Base-by-base conservation (phyloP, 2,888 invertebrate species). In the Alsophila aescularia region DNA sequence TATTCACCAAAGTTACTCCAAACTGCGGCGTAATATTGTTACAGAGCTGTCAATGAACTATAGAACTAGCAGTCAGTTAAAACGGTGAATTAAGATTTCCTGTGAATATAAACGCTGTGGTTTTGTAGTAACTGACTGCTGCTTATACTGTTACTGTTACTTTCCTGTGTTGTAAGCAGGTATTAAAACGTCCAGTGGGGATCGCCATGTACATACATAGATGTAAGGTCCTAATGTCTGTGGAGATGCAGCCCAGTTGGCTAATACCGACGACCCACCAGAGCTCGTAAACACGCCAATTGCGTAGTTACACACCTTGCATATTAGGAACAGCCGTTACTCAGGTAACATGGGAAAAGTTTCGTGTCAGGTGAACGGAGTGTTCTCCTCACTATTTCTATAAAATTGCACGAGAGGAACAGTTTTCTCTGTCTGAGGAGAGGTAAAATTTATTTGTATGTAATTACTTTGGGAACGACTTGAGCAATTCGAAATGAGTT, bases 171-270 rank as follows among this genome's bases (percentile, higher is more conserved):
- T 18, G 34, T 42, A 35, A 36, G 42, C 50, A 50, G 27, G 42
- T 50, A 42, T 42, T 42, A 42, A 29, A 18, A 16, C 32, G 15
- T 36, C 43, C 43, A 36, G 5, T 36, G 37, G 43, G 50, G 24
- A 32, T 12, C 12, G 29, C 12, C 36, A 15, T 36, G 16, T 13
- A 47, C 8, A 18, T 31, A 39, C 2, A 9, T 31, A 39, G 15
- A 3, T 36, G 31, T 50, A 50, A n/a, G n/a, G 6, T 29, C 14
- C 24, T 43, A 18, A 51, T 37, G 51, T 44, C 51, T 39, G 37
- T 39, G 39, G 51, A 51, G 51, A 51, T 37, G 39, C 39, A 44
- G 43, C 37, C 51, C 32, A 39, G 24, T 32, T 44, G 8, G 31
- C 21, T 10, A 14, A 14, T 18, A 12, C 35, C 35, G 13, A 6